Conservation (phyloP, 2,113 vertebrate species). For the Meriones unguiculatus region DNA sequence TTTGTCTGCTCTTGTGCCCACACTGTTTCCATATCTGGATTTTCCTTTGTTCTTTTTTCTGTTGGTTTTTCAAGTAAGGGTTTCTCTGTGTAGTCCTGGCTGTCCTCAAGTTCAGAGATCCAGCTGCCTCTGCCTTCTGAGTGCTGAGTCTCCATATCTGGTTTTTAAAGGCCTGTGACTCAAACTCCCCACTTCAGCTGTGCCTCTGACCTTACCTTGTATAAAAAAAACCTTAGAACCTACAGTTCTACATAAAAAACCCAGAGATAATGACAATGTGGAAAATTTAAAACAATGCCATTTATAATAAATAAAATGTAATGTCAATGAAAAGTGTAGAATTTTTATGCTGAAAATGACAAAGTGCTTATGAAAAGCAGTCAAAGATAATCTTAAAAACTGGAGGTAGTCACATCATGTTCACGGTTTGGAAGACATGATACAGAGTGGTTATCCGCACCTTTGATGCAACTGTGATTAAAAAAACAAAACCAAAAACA, state of each 20-base stretch:
- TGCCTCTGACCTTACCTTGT: constrained; percentile 11
- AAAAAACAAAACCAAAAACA: not conserved
- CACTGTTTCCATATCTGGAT: not conserved
- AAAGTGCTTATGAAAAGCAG: constrained; percentile 59
- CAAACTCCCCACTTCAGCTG: not conserved
- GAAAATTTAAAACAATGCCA: not conserved
- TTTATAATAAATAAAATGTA: constrained; percentile 58
- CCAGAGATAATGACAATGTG: not conserved
- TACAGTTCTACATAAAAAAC: constrained; percentile 21
- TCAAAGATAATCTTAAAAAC: constrained; percentile 34
- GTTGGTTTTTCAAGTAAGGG: not conserved
- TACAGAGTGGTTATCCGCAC: not conserved
- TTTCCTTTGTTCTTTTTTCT: not conserved
- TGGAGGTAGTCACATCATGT: constrained; percentile 2
- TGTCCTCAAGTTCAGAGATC: not conserved
- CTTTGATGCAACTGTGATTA: constrained; percentile 7
- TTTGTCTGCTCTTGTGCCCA: constrained; percentile 27
- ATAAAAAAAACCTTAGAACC: constrained; percentile 41
- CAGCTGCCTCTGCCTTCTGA: not conserved
- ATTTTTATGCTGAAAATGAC: constrained; percentile 34
- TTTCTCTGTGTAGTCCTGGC: not conserved
- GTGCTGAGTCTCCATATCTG: not conserved
- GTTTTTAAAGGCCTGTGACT: constrained; percentile 41
- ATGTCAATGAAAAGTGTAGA: constrained; percentile 16
- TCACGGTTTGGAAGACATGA: not conserved